Conservation (phyloP, 1,140 invertebrate species). For the Agrypnia vestita region DNA sequence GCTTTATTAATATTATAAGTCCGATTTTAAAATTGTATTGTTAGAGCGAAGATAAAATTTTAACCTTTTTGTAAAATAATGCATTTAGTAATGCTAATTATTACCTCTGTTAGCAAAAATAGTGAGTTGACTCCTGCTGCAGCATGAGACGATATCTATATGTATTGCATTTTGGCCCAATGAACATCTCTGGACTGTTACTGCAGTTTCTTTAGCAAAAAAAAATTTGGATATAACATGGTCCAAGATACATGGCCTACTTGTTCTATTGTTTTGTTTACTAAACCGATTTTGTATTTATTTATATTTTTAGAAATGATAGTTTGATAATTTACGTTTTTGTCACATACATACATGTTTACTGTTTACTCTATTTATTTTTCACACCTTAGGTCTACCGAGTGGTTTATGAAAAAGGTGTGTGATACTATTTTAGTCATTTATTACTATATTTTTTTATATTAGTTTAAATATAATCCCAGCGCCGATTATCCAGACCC, state of each 20-base stretch:
- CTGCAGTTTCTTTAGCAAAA: background rate
- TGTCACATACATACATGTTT: no score
- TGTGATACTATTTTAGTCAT: no score
- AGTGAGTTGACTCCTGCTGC: background rate
- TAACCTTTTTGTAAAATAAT: conserved; percentile 33
- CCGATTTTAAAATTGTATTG: conserved; percentile 7
- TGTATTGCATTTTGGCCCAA: conserved; percentile 8
- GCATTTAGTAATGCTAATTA: conserved; percentile 19
- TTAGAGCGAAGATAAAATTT: conserved; percentile 17
- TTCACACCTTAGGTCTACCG: no score
- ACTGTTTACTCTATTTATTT: no score
- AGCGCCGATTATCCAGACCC: no score
- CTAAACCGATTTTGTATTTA: conserved; percentile 10
- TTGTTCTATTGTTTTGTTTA: background rate
- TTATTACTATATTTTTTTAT: no score
- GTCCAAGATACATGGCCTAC: background rate
- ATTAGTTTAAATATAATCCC: no score
- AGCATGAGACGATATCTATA: background rate
- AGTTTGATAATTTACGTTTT: background rate
- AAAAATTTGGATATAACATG: no score
- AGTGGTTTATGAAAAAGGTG: no score
- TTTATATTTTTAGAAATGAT: conserved; percentile 1
- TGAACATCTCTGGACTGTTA: background rate
- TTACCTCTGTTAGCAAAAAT: conserved; percentile 7
- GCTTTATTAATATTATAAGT: conserved; percentile 23